A percentile compares a stretch with the other conserved stretches of the same genome.
These are phyloP conservation scores for Choristoneura fumiferana DNA, from an alignment of 1,140 invertebrate genomes.

Conservation along the genomic window DNA sequence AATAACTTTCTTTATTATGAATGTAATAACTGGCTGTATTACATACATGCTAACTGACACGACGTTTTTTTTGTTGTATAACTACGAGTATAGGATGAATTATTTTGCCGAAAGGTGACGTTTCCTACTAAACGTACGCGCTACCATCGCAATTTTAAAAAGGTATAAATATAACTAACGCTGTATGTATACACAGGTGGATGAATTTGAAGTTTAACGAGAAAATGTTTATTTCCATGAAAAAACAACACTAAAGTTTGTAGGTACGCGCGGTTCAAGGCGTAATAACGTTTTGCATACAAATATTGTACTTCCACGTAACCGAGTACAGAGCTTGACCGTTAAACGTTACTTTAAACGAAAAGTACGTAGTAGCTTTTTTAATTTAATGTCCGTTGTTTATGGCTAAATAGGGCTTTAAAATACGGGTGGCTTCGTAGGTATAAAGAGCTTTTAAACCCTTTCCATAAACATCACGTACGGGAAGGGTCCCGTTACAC, in stretches of 20 bases:
- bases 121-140: too few relatives aligned
- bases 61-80: too few relatives aligned
- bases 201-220: too few relatives aligned
- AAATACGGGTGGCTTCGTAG: slow-evolving; percentile 27
- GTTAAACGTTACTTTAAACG: slow-evolving; percentile 8
- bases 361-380: slow-evolving; percentile 4
- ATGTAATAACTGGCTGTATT: too few relatives aligned
- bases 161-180: too few relatives aligned
- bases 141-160: too few relatives aligned
- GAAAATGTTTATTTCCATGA: background rate
- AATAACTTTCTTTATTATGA: too few relatives aligned
- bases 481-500: slow-evolving; percentile 28
- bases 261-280: background rate
- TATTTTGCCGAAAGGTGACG: too few relatives aligned
- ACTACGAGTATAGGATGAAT: too few relatives aligned
- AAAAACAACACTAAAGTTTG: background rate
- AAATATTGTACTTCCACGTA: slow-evolving; percentile 5
- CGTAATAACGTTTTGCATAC: background rate
- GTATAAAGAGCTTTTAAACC: slow-evolving; percentile 54
- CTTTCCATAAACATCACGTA: slow-evolving; percentile 49
- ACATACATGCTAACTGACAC: too few relatives aligned
- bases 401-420: slow-evolving; percentile 28
- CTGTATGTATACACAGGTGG: too few relatives aligned
- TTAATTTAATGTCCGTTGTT: slow-evolving; percentile 20
- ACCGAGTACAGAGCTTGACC: background rate